Base-by-base conservation (phyloP, 2,888 invertebrate species). In the Chaitophorus viminalis region DNA sequence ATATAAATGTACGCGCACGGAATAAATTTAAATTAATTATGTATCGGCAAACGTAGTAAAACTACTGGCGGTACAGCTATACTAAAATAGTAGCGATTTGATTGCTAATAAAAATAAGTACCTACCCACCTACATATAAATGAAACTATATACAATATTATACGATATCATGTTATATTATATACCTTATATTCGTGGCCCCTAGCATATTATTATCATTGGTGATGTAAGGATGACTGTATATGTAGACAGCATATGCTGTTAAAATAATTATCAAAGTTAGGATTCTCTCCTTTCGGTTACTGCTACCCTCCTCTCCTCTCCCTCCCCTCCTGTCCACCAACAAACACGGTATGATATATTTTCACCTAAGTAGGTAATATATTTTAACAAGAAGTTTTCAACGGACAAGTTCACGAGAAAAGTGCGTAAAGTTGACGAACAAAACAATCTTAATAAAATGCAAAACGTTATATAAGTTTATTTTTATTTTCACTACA, bases 361-460 rank as follows among this genome's bases (percentile, higher is more conserved):
- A 72, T 82, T 18, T 72, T 18, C 18, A 54, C 18, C 8, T 72
- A 72, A 72, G 82, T 82, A 72, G 72, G 82, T 82, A 54, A 82
- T 82, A 54, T 82, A 82, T 82, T 82, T 72, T 54, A 54, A 82
- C 82, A 52, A 54, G 82, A 72, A 82, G 82, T 82, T 82, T 82
- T 72, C 82, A 82, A 82, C 82, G n/a, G 82, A 54, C 33, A n/a
- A 31, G 33, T 72, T 72, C 33, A 33, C 82, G 54, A 72, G n/a
- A 72, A 72, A 82, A 52, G 33, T 52, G 31, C 33, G 33, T 33
- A 72, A 82, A 82, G 82, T 72, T 52, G 82, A 72, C 82, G 72
- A 72, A 82, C 82, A 82, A 82, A 72, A 72, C 72, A 82, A 82
- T 82, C 82, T 82, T 82, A 82, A 82, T 82, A 82, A 72, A 72